A percentile compares a stretch with the other conserved stretches of the same genome.
phyloP scores from a whole-genome alignment of 2,113 vertebrate species.

The Malurus elegans region DNA sequence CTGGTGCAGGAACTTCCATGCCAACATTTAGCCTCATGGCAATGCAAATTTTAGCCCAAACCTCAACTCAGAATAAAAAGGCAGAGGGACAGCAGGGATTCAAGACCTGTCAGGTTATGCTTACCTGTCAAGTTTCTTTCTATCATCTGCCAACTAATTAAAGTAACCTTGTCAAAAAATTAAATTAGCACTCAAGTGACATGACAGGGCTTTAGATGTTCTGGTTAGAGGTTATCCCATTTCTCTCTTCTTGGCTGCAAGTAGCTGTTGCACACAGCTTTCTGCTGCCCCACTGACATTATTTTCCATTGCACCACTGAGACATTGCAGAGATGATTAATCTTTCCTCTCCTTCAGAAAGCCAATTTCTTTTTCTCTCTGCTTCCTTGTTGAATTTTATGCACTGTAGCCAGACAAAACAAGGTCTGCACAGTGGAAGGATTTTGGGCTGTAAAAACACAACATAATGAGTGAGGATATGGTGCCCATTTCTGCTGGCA shows the following conservation, averaged over 20 bases:
- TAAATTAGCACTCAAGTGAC: constrained; percentile 16
- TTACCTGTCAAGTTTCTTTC: neutral
- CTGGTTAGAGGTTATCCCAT: neutral
- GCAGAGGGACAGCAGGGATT: neutral
- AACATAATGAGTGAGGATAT: neutral
- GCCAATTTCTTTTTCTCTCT: neutral
- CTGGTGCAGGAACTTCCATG: neutral
- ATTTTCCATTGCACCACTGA: neutral
- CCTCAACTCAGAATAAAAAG: neutral
- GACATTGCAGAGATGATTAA: neutral
- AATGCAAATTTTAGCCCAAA: neutral
- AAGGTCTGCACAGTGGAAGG: neutral
- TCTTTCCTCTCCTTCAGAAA: neutral
- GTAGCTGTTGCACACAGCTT: neutral
- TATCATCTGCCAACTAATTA: constrained; percentile 49
- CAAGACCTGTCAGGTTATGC: neutral
- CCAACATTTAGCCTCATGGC: neutral
- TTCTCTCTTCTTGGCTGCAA: neutral
- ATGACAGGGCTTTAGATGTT: neutral
- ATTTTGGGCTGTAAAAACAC: neutral
- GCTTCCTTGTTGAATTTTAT: neutral
- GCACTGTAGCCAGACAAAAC: neutral
- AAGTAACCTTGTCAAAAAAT: constrained; percentile 34
- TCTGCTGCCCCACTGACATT: neutral
- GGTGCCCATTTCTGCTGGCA: neutral